phyloP scores from a whole-genome alignment of 1,140 invertebrate species.

The Aphelenchoides fujianensis region DNA sequence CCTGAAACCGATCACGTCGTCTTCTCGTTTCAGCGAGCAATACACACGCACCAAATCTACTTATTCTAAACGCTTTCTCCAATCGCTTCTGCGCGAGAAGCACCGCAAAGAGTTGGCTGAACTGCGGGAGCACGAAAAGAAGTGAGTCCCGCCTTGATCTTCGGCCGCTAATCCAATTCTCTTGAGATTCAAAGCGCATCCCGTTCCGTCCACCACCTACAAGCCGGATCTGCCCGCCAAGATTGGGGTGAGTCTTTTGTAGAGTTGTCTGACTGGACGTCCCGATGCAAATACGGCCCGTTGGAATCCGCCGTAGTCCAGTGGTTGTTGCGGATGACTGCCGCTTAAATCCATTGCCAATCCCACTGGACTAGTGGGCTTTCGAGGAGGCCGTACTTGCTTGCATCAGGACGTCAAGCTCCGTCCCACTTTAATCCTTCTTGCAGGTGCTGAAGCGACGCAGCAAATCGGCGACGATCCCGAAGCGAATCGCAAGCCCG shows the following conservation, averaged over 20 bases:
- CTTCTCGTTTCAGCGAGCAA: constrained; percentile 15
- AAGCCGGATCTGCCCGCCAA: neutral
- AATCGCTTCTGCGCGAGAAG: constrained; percentile 14
- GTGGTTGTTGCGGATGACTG: no score
- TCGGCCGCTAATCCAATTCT: neutral
- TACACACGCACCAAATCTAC: constrained; percentile 8
- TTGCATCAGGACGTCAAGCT: no score
- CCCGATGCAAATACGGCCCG: no score
- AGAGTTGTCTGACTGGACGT: neutral
- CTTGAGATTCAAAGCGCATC: constrained; percentile 20
- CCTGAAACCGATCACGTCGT: neutral
- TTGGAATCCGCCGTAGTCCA: no score
- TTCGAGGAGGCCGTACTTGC: no score
- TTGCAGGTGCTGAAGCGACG: constrained; percentile 11
- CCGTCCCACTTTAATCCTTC: no score
- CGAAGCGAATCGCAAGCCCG: neutral
- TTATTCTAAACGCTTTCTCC: constrained; percentile 15
- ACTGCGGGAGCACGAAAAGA: constrained; percentile 14
- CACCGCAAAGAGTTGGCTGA: constrained; percentile 12
- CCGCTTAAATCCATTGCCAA: no score
- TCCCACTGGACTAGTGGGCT: no score
- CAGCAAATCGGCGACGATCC: constrained; percentile 9
- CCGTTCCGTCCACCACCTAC: constrained; percentile 14
- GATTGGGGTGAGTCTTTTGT: constrained; percentile 14
- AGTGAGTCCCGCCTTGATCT: no score